These are phyloP conservation scores for Dryococelus australis DNA, from an alignment of 2,888 invertebrate species.

Conservation along the genomic window DNA sequence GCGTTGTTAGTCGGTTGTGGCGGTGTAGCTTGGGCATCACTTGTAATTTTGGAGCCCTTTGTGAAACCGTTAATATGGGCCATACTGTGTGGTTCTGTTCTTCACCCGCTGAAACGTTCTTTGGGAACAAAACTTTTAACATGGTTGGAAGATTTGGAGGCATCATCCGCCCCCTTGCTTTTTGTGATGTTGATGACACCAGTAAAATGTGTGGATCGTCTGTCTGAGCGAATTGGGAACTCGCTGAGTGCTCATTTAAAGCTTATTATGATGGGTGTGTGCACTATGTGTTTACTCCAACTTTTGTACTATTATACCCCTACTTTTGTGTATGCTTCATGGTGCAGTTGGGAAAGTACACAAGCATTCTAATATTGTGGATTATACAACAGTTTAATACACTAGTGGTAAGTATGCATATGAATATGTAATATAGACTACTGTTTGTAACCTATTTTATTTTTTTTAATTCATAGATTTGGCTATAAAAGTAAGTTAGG, in stretches of 20 bases:
- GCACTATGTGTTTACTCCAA: slow-evolving; percentile 62
- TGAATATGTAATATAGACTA: no score
- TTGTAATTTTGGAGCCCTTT: slow-evolving; percentile 88
- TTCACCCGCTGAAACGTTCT: slow-evolving; percentile 93
- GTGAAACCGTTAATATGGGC: slow-evolving; percentile 96
- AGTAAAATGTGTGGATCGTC: slow-evolving; percentile 74
- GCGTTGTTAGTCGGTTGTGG: slow-evolving; percentile 74
- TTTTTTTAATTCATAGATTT: no score
- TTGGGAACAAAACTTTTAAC: slow-evolving; percentile 76
- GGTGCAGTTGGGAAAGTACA: slow-evolving; percentile 59
- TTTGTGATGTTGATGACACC: slow-evolving; percentile 72
- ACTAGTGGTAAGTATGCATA: slow-evolving; percentile 56
- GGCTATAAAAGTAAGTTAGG: no score
- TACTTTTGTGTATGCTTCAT: slow-evolving; percentile 65
- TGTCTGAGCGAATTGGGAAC: slow-evolving; percentile 77
- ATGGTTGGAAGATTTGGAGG: slow-evolving; percentile 79
- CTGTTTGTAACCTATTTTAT: no score
- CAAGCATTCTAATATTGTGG: slow-evolving; percentile 53
- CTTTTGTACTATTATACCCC: slow-evolving; percentile 78
- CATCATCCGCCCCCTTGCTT: slow-evolving; percentile 71
- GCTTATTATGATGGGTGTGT: slow-evolving; percentile 61
- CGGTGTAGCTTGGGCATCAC: slow-evolving; percentile 78
- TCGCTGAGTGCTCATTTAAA: slow-evolving; percentile 74
- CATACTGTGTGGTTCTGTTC: slow-evolving; percentile 91
- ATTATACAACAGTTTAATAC: slow-evolving; percentile 55